These are phyloP conservation scores for Ennomos erosarius DNA, from an alignment of 2,888 invertebrate genomes.

Conservation along the genomic window DNA sequence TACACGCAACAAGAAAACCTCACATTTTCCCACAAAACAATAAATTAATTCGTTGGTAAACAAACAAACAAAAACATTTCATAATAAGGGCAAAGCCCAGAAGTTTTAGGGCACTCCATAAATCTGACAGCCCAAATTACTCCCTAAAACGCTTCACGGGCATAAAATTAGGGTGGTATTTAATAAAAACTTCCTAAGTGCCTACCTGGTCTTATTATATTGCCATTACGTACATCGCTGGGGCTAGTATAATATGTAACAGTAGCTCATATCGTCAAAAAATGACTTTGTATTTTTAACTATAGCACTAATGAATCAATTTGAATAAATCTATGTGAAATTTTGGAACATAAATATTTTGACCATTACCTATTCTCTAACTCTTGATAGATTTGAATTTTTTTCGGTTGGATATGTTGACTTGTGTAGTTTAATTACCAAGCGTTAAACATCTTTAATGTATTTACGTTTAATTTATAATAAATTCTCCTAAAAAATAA, in stretches of 20 bases:
- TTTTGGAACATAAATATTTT: no score
- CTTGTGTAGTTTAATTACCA: no score
- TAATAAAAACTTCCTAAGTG: slow-evolving; percentile 42
- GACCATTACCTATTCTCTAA: no score
- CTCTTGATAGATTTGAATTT: no score
- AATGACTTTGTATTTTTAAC: background rate
- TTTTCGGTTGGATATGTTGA: no score
- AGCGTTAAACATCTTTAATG: no score
- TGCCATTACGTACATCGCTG: slow-evolving; percentile 28
- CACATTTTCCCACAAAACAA: slow-evolving; percentile 12
- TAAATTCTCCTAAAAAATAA: no score
- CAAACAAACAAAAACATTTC: slow-evolving; percentile 25
- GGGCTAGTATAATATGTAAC: background rate
- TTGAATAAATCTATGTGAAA: no score
- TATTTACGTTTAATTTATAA: no score
- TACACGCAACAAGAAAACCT: slow-evolving; percentile 2
- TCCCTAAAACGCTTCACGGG: slow-evolving; percentile 33
- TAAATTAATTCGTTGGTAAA: slow-evolving; percentile 23
- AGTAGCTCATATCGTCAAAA: background rate
- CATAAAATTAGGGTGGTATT: slow-evolving; percentile 42
- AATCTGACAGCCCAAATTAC: slow-evolving; percentile 39
- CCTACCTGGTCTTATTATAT: slow-evolving; percentile 42
- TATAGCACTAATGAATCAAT: background rate
- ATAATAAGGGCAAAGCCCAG: slow-evolving; percentile 28
- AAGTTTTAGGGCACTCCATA: slow-evolving; percentile 35